phyloP scores from a whole-genome alignment of 1,140 invertebrate genomes.

The Piezodorus guildinii region DNA sequence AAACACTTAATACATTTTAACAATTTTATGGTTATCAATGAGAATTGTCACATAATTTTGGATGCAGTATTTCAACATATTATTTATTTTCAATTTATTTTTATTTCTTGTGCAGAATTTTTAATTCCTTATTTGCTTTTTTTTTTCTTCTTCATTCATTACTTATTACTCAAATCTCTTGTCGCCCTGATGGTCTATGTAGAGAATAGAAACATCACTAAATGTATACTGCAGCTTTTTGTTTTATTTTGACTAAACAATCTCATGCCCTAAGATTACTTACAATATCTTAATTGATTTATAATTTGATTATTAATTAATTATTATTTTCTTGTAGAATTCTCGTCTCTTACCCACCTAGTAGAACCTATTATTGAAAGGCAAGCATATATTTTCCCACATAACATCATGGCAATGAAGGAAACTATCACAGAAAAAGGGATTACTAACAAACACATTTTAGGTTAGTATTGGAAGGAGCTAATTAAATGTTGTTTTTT shows the following conservation, averaged over 20 bases:
- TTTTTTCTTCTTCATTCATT: no score
- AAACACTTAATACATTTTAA: no score
- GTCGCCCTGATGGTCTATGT: no score
- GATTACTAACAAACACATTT: conserved; percentile 87
- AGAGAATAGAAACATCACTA: no score
- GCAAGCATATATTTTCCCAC: conserved; percentile 83
- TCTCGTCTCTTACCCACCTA: conserved; percentile 66
- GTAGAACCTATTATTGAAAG: conserved; percentile 70
- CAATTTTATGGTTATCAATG: no score
- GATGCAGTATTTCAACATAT: no score
- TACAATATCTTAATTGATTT: not conserved
- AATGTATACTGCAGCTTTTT: not conserved
- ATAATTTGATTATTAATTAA: not conserved
- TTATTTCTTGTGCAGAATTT: no score
- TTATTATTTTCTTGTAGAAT: conserved; percentile 41
- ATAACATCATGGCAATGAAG: conserved; percentile 61
- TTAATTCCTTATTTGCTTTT: no score
- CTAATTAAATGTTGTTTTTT: no score
- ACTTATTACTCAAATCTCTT: no score
- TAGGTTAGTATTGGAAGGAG: conserved; percentile 46
- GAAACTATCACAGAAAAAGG: conserved; percentile 84
- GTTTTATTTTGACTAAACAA: not conserved
- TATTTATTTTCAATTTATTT: no score
- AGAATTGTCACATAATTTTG: no score
- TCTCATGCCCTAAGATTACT: not conserved